Percentiles rank a stretch among this genome's conserved stretches.
Evolutionary conservation across 2,888 invertebrate species (phyloP).

Genomic region (Entomobrya multifasciata): DNA sequence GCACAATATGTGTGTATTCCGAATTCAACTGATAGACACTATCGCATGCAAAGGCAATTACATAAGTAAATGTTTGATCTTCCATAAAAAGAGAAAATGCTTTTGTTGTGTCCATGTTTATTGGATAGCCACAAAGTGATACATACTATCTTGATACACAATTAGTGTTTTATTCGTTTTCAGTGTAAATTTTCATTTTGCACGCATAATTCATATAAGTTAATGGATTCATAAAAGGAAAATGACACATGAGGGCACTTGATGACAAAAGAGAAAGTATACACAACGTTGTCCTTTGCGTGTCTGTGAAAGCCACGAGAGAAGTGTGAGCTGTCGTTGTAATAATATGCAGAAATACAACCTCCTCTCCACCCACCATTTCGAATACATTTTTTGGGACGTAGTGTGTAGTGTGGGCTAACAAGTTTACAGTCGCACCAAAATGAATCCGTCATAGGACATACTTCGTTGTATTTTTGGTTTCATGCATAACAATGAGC

Average conservation of each 20-base stretch:
- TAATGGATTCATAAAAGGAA: constrained; percentile 60
- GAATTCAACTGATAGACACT: too few relatives aligned
- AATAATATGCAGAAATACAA: neutral
- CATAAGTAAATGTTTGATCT: constrained; percentile 30
- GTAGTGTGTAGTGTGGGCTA: constrained; percentile 17
- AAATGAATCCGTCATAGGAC: constrained; percentile 56
- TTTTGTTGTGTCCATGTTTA: neutral
- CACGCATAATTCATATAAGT: neutral
- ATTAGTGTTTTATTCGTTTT: too few relatives aligned
- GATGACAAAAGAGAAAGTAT: constrained; percentile 19
- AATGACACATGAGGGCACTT: constrained; percentile 63
- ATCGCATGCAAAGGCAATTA: neutral
- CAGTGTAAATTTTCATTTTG: too few relatives aligned
- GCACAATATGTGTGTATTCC: too few relatives aligned
- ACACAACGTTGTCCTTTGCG: neutral
- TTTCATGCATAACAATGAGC: constrained; percentile 67
- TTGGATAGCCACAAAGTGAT: neutral
- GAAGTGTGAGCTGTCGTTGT: neutral
- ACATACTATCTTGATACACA: too few relatives aligned
- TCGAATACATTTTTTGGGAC: too few relatives aligned
- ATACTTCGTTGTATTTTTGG: constrained; percentile 40
- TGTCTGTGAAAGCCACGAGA: neutral
- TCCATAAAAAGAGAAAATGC: neutral
- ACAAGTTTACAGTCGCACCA: constrained; percentile 13
- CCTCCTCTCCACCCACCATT: neutral